Base-by-base conservation (phyloP, 1,140 invertebrate genomes). In the Zelostemma sp. region DNA sequence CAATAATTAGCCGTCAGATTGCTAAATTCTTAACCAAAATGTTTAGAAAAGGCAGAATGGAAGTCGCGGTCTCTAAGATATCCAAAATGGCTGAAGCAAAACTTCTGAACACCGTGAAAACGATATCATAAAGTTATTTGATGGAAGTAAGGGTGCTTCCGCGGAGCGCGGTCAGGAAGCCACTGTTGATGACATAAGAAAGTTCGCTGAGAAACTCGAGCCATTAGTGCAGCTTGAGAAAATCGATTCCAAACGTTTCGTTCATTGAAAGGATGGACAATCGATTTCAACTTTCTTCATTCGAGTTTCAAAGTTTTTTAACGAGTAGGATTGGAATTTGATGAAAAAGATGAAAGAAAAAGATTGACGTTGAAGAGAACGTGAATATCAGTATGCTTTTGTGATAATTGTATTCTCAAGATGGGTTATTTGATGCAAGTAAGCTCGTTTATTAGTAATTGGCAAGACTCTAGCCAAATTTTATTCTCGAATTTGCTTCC, bases 11-110 rank as follows among this genome's bases (percentile, higher is more conserved):
- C 68, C 91, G 90, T 19, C 96, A 96, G 75, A 90, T 98, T 6
- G 90, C 95, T 0, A 94, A 97, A 68, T 99, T 98, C 82, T 87
- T 99, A 0, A 93, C 91, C 49, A 97, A 98, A 88, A 86, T 98
- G 91, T 98, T 98, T 75, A 89, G 95, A 47, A 98, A 98, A 87
- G 97, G 97, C 0, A 88, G 96, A 77, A 97, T 99, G 94, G 98
- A 98, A 83, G 93, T 98, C 1, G 97, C 95, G 1, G 95, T 98
- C 0, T 95, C 95, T 0, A 98, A 98, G 85, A 92, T 99, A 8
- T 97, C 94, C 72, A 96, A 95, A 89, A 92, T 95, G 86, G 87
- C 86, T 28, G 90, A 90, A 57, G 91, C 89, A 49, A 93, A 92
- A 79, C 83, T 89, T 9, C 85, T 88, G 17, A 91, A 93, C 48